A percentile compares a stretch with the other conserved stretches of the same genome.
Conservation (phyloP, 2,888 invertebrate species). For the Molanna angustata region DNA sequence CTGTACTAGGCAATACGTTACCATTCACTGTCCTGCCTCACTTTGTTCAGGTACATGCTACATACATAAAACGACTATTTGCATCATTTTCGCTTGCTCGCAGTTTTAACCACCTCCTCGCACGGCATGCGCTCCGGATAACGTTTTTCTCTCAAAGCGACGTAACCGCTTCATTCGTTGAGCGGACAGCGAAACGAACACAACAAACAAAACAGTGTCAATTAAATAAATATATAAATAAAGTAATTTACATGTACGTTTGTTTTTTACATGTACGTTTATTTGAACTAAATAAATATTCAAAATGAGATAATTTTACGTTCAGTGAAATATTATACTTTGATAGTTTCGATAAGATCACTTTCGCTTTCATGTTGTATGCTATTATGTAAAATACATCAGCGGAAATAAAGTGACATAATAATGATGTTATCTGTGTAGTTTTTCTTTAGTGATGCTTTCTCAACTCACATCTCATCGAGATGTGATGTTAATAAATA, state of each 20-base stretch:
- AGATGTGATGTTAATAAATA: too few relatives aligned
- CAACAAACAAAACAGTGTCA: conserved; percentile 27
- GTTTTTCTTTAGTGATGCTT: too few relatives aligned
- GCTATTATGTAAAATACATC: too few relatives aligned
- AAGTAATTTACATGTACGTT: conserved; percentile 19
- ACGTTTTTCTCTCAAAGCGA: conserved; percentile 25
- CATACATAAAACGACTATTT: conserved; percentile 10
- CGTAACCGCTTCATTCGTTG: conserved; percentile 24
- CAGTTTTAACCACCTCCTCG: conserved; percentile 29
- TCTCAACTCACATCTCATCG: too few relatives aligned
- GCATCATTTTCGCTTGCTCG: conserved; percentile 25
- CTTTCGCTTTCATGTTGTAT: conserved; percentile 19
- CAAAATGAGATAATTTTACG: too few relatives aligned
- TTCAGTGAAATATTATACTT: too few relatives aligned
- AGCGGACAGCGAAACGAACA: conserved; percentile 26
- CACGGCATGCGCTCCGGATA: conserved; percentile 19
- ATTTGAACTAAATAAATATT: too few relatives aligned
- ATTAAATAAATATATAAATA: conserved; percentile 10
- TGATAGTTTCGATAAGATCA: too few relatives aligned
- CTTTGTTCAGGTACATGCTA: conserved; percentile 28
- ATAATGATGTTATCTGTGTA: too few relatives aligned
- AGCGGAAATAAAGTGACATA: too few relatives aligned
- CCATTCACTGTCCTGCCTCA: conserved; percentile 32
- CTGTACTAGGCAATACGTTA: conserved; percentile 24
- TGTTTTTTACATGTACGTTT: conserved; percentile 2